Percentiles rank a stretch among this genome's conserved stretches.
Evolutionary conservation across 2,888 invertebrate genomes (phyloP).

Genomic region (Sclerodermus sp.): DNA sequence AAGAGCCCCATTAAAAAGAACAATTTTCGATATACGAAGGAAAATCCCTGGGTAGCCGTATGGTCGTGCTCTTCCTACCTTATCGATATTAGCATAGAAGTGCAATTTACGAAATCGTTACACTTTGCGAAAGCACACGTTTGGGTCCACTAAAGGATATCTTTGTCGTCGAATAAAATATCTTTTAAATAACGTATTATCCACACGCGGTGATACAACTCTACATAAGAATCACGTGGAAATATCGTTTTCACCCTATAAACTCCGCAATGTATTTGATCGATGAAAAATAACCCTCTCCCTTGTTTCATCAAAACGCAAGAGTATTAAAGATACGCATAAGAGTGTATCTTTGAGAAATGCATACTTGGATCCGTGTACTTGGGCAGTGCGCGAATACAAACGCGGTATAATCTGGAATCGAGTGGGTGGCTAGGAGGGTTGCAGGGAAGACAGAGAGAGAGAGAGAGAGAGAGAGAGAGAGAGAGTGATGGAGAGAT

Average conservation of each 20-base stretch:
- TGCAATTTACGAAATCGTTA: constrained; percentile 55
- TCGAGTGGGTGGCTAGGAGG: constrained; percentile 36
- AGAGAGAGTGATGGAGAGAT: constrained; percentile 15
- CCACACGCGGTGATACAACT: no score
- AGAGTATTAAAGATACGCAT: no score
- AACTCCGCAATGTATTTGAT: no score
- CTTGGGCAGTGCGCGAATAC: constrained; percentile 20
- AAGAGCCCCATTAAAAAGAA: constrained; percentile 11
- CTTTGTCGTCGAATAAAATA: constrained; percentile 44
- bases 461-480: constrained; percentile 12
- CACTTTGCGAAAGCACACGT: constrained; percentile 44
- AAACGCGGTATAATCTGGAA: constrained; percentile 33
- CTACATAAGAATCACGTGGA: no score
- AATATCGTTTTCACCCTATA: no score
- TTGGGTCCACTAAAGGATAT: constrained; percentile 48
- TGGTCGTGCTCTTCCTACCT: constrained; percentile 37
- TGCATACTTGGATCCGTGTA: no score
- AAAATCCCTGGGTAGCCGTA: constrained; percentile 39
- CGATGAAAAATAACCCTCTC: no score
- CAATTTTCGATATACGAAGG: constrained; percentile 35
- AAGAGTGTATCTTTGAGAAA: no score
- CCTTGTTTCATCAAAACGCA: no score
- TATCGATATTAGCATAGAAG: constrained; percentile 55
- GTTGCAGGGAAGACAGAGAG: constrained; percentile 11
- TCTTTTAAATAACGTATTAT: constrained; percentile 40